Evolutionary conservation across 2,888 invertebrate species (phyloP), one percentile per base, ranked within the genome.

Genomic region (Pachliopta kotzebuea): DNA sequence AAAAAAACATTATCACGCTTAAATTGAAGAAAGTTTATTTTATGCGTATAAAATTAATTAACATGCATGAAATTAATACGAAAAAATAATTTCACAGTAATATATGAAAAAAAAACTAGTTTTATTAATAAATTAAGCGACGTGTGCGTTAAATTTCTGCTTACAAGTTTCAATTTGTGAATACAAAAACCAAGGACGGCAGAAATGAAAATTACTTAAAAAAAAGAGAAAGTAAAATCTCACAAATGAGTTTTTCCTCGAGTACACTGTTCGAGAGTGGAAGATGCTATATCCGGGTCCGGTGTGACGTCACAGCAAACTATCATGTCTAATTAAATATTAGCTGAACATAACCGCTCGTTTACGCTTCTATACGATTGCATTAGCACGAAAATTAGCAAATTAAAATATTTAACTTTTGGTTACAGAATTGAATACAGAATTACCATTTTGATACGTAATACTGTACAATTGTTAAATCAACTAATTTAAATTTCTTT

Each of bases 241-340:
- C 57, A 29, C 49, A 29, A 50, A 56, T 60, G 60, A 53, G 26
- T 20, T 65, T 65, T 65, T 65, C 65, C 42, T 65, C 49, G 31
- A 55, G 55, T 59, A 62, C 57, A 58, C 31, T 58, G 37, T 20
- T 56, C 31, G 53, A 29, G 24, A 50, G 61, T 24, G 45, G 61
- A n/a, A 52, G 65, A 49, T 18, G n/a, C 17, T 20, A 58, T 62
- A 58, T 65, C 65, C 65, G 65, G 65, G 60, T 65, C 58, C 58
- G 37, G 20, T 2, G 21, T 65, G 65, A 62, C 65, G 65, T 65
- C 65, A 65, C 62, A 45, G 53, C 49, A 55, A 62, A 58, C 62
- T 24, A 58, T 45, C 56, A 53, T 59, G 58, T 62, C 65, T 65
- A 58, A 65, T 65, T 62, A 62, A 65, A 62, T 45, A 62, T 65